Percentiles rank a stretch among this genome's conserved stretches.
Evolutionary conservation across 2,113 vertebrate genomes (phyloP).

Genomic region (Rallus limicola): DNA sequence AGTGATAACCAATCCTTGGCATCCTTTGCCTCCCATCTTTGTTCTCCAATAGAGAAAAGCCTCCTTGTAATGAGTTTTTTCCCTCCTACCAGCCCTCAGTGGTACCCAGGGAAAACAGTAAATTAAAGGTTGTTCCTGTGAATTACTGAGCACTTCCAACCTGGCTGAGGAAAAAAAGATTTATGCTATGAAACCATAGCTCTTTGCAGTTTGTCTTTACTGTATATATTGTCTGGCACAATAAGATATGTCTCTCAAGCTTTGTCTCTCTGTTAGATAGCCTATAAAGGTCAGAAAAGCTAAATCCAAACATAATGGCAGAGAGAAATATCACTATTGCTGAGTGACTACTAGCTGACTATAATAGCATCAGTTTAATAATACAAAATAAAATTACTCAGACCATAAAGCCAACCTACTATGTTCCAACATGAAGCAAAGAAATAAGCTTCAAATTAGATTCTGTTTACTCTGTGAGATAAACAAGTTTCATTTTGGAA

Average conservation of each 20-base stretch:
- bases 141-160: slow-evolving; percentile 67
- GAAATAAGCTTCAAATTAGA: slow-evolving; percentile 36
- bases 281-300: slow-evolving; percentile 68
- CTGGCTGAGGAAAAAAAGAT: slow-evolving; percentile 55
- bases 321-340: slow-evolving; percentile 33
- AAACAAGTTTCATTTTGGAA: slow-evolving; percentile 9
- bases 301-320: slow-evolving; percentile 59
- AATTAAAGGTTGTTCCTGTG: slow-evolving; percentile 67
- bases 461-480: slow-evolving; percentile 31
- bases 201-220: slow-evolving; percentile 46
- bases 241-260: slow-evolving; percentile 49
- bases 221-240: slow-evolving; percentile 27
- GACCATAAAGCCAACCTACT: background rate
- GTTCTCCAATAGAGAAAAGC: background rate
- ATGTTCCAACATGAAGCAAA: slow-evolving; percentile 16
- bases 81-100: slow-evolving; percentile 24
- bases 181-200: slow-evolving; percentile 56
- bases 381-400: slow-evolving; percentile 30
- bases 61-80: slow-evolving; percentile 53
- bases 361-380: slow-evolving; percentile 52
- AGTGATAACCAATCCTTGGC: background rate
- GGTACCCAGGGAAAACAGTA: slow-evolving; percentile 57
- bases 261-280: slow-evolving; percentile 33
- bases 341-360: slow-evolving; percentile 23
- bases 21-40: background rate